Evolutionary conservation across 2,797 vertebrate genomes (phyloP).

Genomic region (Gila robusta): DNA sequence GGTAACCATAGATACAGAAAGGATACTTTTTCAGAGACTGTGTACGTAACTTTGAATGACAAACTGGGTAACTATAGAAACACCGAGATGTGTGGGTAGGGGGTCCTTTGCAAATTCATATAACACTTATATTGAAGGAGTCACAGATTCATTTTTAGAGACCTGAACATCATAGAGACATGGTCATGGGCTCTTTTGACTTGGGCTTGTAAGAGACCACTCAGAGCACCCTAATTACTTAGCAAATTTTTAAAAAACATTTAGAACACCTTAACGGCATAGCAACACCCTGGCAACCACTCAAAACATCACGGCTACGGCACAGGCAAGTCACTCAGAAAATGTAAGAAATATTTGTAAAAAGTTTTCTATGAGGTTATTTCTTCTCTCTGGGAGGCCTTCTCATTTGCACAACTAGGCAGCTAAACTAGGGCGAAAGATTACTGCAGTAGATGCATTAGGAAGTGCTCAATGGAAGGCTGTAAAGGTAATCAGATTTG

Average conservation of each 20-base stretch:
- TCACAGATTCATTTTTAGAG: neutral
- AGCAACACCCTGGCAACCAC: neutral
- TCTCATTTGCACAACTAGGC: constrained; percentile 28
- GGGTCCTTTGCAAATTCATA: constrained; percentile 24
- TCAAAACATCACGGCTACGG: neutral
- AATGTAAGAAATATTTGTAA: neutral
- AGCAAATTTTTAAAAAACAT: neutral
- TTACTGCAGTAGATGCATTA: constrained; percentile 61
- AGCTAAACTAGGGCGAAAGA: constrained; percentile 64
- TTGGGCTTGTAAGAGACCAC: neutral
- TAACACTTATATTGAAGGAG: neutral
- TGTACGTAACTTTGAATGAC: neutral
- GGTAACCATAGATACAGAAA: constrained; percentile 43
- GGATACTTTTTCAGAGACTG: constrained; percentile 36
- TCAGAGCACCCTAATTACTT: neutral
- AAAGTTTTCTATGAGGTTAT: neutral
- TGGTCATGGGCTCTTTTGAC: neutral
- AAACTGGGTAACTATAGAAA: constrained; percentile 33
- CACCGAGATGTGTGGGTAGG: constrained; percentile 3
- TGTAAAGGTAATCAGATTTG: constrained; percentile 62
- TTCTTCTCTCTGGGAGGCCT: neutral
- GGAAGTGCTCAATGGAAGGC: constrained; percentile 63
- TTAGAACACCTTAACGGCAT: neutral
- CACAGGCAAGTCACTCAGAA: neutral
- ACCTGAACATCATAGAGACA: neutral